These are phyloP conservation scores for Agrilus mali DNA, from an alignment of 2,888 invertebrate genomes.

Conservation along the genomic window DNA sequence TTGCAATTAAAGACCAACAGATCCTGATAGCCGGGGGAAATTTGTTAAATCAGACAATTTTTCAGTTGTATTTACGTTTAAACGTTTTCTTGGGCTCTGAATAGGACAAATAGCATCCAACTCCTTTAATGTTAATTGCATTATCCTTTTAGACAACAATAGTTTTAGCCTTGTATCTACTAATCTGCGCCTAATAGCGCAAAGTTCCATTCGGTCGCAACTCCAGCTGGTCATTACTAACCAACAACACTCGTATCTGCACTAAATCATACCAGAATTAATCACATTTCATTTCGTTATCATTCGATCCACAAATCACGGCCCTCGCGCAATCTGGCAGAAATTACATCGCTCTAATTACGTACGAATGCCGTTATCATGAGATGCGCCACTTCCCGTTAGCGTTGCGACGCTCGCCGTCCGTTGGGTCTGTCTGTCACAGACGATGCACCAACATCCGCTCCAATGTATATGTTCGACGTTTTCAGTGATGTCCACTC, in stretches of 20 bases:
- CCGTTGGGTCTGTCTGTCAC: background rate
- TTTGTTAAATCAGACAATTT: no score
- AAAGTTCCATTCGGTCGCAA: constrained; percentile 5
- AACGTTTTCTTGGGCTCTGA: no score
- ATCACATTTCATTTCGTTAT: constrained; percentile 33
- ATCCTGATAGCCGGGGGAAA: no score
- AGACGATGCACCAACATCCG: background rate
- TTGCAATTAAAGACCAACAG: no score
- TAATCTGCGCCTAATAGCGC: constrained; percentile 4
- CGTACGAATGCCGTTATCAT: constrained; percentile 23
- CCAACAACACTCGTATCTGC: constrained; percentile 20
- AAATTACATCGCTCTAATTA: constrained; percentile 31
- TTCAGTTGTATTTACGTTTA: no score
- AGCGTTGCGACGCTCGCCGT: constrained; percentile 6
- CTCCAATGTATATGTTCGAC: no score
- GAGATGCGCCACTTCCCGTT: constrained; percentile 19
- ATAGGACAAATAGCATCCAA: no score
- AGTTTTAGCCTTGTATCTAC: no score
- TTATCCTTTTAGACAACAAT: no score
- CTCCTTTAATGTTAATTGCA: no score
- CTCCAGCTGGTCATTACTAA: constrained; percentile 23
- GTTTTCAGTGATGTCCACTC: no score
- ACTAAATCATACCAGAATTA: constrained; percentile 31
- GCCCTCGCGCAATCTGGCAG: constrained; percentile 26
- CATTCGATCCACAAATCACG: constrained; percentile 33